Conservation (phyloP, 2,888 invertebrate genomes). For the Scaptomyza cyrtandrae region DNA sequence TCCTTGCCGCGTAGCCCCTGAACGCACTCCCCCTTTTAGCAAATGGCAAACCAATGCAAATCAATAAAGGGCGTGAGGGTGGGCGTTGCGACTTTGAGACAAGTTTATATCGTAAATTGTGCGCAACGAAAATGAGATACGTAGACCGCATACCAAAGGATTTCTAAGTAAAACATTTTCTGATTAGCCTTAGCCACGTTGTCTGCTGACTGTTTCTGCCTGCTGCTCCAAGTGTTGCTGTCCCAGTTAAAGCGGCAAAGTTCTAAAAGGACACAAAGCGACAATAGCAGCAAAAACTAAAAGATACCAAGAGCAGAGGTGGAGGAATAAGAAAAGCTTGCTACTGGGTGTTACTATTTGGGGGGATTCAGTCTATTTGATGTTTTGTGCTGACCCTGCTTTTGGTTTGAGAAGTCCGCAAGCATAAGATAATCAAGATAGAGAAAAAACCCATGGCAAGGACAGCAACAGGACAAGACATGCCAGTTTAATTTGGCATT, state of each 20-base stretch:
- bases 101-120: constrained; percentile 79
- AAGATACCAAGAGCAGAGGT: background rate
- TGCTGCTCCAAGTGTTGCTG: constrained; percentile 32
- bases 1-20: background rate
- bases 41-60: constrained; percentile 71
- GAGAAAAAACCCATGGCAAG: constrained; percentile 35
- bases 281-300: constrained; percentile 9
- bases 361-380: constrained; percentile 66
- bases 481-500: constrained; percentile 1
- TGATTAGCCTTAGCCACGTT: constrained; percentile 64
- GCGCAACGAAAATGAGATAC: constrained; percentile 80
- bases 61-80: constrained; percentile 48
- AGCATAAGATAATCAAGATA: constrained; percentile 80
- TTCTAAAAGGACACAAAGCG: constrained; percentile 21
- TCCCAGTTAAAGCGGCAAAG: constrained; percentile 16
- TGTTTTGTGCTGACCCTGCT: constrained; percentile 79
- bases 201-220: constrained; percentile 38
- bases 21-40: constrained; percentile 25
- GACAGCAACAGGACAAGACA: constrained; percentile 14
- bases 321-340: background rate
- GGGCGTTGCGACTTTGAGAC: constrained; percentile 42
- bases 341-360: constrained; percentile 15
- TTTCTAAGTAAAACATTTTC: constrained; percentile 77
- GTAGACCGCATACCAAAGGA: constrained; percentile 77
- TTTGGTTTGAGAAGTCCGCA: constrained; percentile 72